Evolutionary conservation across 2,888 invertebrate genomes (phyloP), one percentile per base, ranked within the genome.

Genomic region (Villa cingulata): DNA sequence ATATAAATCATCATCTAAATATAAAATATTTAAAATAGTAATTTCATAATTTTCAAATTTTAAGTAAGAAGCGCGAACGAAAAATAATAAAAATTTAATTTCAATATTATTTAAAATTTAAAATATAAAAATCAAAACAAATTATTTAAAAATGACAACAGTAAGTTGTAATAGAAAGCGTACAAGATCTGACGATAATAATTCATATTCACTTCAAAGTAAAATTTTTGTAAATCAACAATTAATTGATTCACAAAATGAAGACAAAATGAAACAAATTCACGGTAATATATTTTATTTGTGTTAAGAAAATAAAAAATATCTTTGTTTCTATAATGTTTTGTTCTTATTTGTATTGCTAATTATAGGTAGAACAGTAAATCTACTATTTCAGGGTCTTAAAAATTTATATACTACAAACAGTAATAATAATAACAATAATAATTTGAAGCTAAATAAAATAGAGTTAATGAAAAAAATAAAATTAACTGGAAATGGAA

Each of bases 211-310:
- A 15, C 29, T 50, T 2, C 56, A 54, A 41, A 53, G 46, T n/a
- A 56, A 56, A 52, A 51, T 51, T 20, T 55, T 51, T 36, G 47
- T 56, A 6, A 56, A 54, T 39, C 55, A 56, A 29, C 50, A 53
- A 47, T 43, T 51, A 17, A 16, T 55, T 17, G 51, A 54, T 39
- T 41, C 41, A 4, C 43, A 48, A 2, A 48, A 48, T 27, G 49
- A 52, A 14, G 51, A 55, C 3, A 53, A 54, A 49, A 54, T 56
- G 51, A 52, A 52, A 14, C 45, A 51, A 43, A 55, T 56, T 34
- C 54, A 55, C 37, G 49, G 56, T 55, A 27, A 56, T 10, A n/a
- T n/a, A 37, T 16, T 16, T n/a, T 36, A 37, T 12, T 15, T 16
- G 5, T 5, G n/a, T n/a, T n/a, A n/a, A n/a, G n/a, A n/a, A n/a